Conservation (phyloP, 2,888 invertebrate species). For the Pterostichus niger region DNA sequence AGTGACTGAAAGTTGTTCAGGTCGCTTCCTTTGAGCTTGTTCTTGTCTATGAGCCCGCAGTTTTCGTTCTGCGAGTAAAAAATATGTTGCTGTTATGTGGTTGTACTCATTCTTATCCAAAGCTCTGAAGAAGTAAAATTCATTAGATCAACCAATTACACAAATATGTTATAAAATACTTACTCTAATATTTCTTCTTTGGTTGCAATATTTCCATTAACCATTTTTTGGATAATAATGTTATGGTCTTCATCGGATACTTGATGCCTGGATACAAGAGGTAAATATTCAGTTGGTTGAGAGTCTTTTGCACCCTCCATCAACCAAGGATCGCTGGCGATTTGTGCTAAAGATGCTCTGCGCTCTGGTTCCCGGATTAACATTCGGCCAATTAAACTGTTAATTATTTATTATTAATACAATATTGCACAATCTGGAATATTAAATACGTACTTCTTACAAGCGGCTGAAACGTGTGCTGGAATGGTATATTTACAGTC, state of each 20-base stretch:
- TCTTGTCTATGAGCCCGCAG: conserved; percentile 89
- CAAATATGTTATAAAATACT: conserved; percentile 73
- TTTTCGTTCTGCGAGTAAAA: conserved; percentile 95
- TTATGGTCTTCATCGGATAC: conserved; percentile 95
- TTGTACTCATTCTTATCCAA: conserved; percentile 98
- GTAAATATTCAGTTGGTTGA: conserved; percentile 82
- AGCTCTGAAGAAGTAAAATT: conserved; percentile 80
- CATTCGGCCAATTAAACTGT: conserved; percentile 94
- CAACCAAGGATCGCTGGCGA: conserved; percentile 92
- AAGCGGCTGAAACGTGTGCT: conserved; percentile 90
- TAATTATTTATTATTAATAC: conserved; percentile 66
- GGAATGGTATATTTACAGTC: conserved; percentile 99
- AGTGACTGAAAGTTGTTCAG: conserved; percentile 76
- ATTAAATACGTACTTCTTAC: conserved; percentile 83
- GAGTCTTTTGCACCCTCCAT: conserved; percentile 78
- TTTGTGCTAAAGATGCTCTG: conserved; percentile 92
- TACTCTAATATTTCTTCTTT: conserved; percentile 96
- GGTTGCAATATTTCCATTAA: conserved; percentile 95
- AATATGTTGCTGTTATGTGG: conserved; percentile 99
- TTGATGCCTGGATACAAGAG: conserved; percentile 93
- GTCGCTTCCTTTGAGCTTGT: conserved; percentile 76
- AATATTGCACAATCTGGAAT: not conserved
- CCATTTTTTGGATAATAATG: conserved; percentile 96
- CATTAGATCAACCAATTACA: not conserved
- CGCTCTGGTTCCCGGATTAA: conserved; percentile 95